phyloP scores from a whole-genome alignment of 1,140 invertebrate species.

The Archivesica marissinica region DNA sequence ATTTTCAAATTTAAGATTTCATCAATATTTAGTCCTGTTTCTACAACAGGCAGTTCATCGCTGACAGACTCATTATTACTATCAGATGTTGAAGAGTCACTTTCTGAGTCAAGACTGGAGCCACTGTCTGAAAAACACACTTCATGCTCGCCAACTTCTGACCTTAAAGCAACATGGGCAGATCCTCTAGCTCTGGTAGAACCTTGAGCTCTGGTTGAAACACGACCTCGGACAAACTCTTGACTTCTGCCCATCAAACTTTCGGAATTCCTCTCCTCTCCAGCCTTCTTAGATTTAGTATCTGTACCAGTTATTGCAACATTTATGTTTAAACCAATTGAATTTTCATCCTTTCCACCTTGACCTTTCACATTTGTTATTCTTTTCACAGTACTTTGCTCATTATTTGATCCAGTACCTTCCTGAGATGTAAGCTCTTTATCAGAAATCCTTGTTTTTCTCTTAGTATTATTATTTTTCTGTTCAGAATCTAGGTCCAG shows the following conservation, averaged over 20 bases:
- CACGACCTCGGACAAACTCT: no score
- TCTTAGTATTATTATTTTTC: not conserved
- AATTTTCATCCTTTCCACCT: no score
- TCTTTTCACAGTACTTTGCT: not conserved
- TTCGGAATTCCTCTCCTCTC: not conserved
- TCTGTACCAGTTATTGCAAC: not conserved
- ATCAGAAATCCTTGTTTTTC: no score
- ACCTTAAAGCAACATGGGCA: no score
- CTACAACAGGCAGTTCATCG: slow-evolving; percentile 1
- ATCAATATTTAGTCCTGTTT: slow-evolving; percentile 26
- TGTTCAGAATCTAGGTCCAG: not conserved
- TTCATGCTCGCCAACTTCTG: not conserved
- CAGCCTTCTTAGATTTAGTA: not conserved
- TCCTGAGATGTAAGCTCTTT: not conserved
- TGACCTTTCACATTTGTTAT: not conserved
- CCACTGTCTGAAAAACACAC: not conserved
- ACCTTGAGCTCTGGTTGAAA: no score
- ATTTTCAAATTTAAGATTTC: slow-evolving; percentile 47
- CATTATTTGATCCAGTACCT: not conserved
- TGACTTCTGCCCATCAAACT: not conserved
- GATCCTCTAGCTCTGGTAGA: not conserved
- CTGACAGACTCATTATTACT: slow-evolving; percentile 8
- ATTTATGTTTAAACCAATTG: not conserved
- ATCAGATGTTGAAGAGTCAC: slow-evolving; percentile 27
- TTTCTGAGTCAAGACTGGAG: slow-evolving; percentile 22